Evolutionary conservation across 2,797 vertebrate genomes (phyloP).

Genomic region (Todus mexicanus): DNA sequence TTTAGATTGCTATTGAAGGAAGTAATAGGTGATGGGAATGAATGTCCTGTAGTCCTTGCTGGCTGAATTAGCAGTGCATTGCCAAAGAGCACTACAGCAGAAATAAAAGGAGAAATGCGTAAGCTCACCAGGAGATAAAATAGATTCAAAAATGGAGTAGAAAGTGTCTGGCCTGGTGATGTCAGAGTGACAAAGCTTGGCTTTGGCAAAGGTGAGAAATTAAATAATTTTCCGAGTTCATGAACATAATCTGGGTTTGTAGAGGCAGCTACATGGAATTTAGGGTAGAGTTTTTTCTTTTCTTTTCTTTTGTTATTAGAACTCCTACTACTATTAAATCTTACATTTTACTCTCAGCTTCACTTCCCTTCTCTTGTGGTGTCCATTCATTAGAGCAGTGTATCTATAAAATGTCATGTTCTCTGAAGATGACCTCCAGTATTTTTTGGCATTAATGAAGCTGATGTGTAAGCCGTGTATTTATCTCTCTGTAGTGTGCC

Average conservation of each 20-base stretch:
- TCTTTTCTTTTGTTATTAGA: background rate
- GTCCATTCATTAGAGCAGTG: background rate
- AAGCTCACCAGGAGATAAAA: background rate
- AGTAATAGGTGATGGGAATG: background rate
- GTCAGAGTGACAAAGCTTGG: background rate
- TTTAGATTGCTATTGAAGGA: background rate
- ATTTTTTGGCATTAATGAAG: background rate
- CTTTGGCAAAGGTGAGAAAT: background rate
- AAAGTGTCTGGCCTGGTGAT: background rate
- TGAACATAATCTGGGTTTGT: background rate
- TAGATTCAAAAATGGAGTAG: background rate
- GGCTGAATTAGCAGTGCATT: background rate
- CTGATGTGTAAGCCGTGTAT: background rate
- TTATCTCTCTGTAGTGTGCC: background rate
- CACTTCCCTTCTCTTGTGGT: background rate
- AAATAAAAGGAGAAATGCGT: background rate
- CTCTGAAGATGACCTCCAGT: background rate
- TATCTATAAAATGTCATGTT: accelerated
- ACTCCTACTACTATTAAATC: background rate
- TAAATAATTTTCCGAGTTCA: background rate
- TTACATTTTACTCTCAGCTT: background rate
- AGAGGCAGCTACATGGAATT: background rate
- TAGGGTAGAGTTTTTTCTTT: background rate
- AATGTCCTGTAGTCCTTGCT: background rate
- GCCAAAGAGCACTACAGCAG: background rate